Conservation (phyloP, 1,140 invertebrate species). For the Bombus fervidus region DNA sequence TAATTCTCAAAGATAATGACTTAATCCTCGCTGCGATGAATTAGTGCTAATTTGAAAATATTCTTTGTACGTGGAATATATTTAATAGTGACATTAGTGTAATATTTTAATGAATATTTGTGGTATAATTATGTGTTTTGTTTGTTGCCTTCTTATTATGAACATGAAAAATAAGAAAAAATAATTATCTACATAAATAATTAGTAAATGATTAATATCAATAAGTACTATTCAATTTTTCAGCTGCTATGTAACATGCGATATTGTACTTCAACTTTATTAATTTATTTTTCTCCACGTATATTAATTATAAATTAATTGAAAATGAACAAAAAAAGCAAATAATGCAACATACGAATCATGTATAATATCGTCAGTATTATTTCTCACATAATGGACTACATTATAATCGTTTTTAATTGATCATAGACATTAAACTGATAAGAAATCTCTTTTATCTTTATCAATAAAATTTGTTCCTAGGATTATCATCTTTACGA, state of each 20-base stretch:
- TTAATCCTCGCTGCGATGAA: slow-evolving; percentile 30
- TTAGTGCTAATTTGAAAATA: slow-evolving; percentile 58
- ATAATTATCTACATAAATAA: slow-evolving; percentile 17
- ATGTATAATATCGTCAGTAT: slow-evolving; percentile 73
- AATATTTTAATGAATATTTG: slow-evolving; percentile 71
- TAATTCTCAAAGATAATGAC: slow-evolving; percentile 34
- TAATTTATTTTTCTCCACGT: slow-evolving; percentile 63
- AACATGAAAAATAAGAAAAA: slow-evolving; percentile 40
- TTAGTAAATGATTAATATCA: slow-evolving; percentile 24
- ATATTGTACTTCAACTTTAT: slow-evolving; percentile 62
- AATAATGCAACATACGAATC: slow-evolving; percentile 44
- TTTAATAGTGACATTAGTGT: slow-evolving; percentile 71
- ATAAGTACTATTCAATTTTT: slow-evolving; percentile 24
- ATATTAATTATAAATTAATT: slow-evolving; percentile 43
- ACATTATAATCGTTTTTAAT: slow-evolving; percentile 61
- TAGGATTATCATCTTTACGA: slow-evolving; percentile 63
- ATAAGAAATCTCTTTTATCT: slow-evolving; percentile 67
- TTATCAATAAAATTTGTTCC: slow-evolving; percentile 72
- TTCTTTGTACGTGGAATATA: slow-evolving; percentile 68
- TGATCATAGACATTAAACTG: slow-evolving; percentile 62
- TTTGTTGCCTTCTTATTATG: slow-evolving; percentile 65
- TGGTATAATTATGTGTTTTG: slow-evolving; percentile 65
- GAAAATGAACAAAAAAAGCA: slow-evolving; percentile 34
- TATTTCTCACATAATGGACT: slow-evolving; percentile 67
- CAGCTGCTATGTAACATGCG: slow-evolving; percentile 12